Percentiles rank a stretch among this genome's conserved stretches.
Conservation (phyloP, 2,888 invertebrate genomes). For the Clivina fossor region DNA sequence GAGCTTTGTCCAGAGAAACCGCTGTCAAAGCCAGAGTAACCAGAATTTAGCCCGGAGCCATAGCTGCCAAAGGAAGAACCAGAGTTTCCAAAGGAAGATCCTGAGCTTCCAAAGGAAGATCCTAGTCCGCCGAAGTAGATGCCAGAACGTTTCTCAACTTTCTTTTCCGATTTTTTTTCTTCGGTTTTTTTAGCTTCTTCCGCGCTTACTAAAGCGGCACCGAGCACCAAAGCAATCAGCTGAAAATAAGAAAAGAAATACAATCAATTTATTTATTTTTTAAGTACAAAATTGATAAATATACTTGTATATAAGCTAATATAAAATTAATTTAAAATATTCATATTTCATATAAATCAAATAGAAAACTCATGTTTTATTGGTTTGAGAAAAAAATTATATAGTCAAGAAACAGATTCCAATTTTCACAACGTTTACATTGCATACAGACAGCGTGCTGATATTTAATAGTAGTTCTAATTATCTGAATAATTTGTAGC, state of each 20-base stretch:
- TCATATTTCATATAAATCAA: not conserved
- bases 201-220: slow-evolving; percentile 18
- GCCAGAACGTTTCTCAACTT: slow-evolving; percentile 12
- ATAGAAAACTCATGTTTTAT: too few relatives aligned
- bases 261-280: too few relatives aligned
- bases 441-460: too few relatives aligned
- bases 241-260: not conserved
- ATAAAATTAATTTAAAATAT: not conserved
- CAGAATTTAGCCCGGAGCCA: slow-evolving; percentile 6
- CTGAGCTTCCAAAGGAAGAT: too few relatives aligned
- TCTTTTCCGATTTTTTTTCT: slow-evolving; percentile 14
- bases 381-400: too few relatives aligned
- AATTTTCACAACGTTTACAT: too few relatives aligned
- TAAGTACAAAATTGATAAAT: not conserved
- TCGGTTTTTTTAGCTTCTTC: slow-evolving; percentile 14
- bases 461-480: too few relatives aligned
- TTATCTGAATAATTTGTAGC: too few relatives aligned
- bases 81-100: not conserved
- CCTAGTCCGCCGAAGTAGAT: not conserved
- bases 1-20: slow-evolving; percentile 10
- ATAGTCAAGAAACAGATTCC: too few relatives aligned
- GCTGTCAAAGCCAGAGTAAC: slow-evolving; percentile 20
- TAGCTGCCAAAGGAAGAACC: slow-evolving; percentile 5
- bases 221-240: slow-evolving; percentile 23
- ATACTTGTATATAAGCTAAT: not conserved